phyloP scores from a whole-genome alignment of 1,140 invertebrate genomes.

The Camponotus pennsylvanicus region DNA sequence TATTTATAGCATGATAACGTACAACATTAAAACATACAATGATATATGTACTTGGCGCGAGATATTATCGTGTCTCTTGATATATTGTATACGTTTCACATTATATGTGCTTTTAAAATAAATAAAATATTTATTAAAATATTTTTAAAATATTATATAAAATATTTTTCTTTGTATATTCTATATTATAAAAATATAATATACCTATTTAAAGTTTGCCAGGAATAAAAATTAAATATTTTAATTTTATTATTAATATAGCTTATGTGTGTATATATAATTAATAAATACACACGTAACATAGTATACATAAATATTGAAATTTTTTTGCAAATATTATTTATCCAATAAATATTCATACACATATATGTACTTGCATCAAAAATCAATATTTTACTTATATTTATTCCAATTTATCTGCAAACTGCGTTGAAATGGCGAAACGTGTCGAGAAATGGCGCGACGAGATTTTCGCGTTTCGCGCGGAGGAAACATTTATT shows the following conservation, averaged over 20 bases:
- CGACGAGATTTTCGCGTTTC: constrained; percentile 32
- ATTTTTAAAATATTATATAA: too few species aligned
- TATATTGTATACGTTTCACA: too few species aligned
- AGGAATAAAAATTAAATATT: background rate
- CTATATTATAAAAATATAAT: too few species aligned
- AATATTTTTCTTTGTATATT: too few species aligned
- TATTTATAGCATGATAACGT: too few species aligned
- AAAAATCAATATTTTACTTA: background rate
- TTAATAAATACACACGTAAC: constrained; percentile 1
- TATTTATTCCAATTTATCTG: background rate
- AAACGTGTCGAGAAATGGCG: background rate
- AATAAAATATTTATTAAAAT: too few species aligned
- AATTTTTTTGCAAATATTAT: background rate
- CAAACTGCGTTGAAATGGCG: background rate
- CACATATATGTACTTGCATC: background rate
- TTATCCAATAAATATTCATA: background rate
- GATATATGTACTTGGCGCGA: too few species aligned
- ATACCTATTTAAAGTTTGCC: background rate
- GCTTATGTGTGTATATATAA: background rate
- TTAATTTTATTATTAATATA: constrained; percentile 30
- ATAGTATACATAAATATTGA: background rate
- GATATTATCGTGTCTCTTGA: too few species aligned
- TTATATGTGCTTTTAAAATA: too few species aligned
- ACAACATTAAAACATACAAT: too few species aligned
- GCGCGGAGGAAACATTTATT: background rate